These are phyloP conservation scores for Butorides virescens DNA, from an alignment of 2,113 vertebrate species.

Conservation along the genomic window DNA sequence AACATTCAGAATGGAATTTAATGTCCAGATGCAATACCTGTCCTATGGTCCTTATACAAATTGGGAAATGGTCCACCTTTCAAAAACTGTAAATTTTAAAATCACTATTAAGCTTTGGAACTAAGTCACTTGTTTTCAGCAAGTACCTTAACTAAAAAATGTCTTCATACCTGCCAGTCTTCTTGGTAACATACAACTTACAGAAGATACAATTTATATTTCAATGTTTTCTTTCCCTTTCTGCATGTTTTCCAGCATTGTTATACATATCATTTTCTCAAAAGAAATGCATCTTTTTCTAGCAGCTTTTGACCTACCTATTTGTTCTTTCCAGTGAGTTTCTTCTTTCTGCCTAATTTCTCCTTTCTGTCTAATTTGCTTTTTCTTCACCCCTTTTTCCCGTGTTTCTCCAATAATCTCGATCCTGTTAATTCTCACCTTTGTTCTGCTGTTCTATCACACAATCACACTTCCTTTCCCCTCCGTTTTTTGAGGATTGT, in stretches of 20 bases:
- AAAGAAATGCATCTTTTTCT: not conserved
- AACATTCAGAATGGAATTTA: not conserved
- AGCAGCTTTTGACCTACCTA: not conserved
- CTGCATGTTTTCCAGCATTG: not conserved
- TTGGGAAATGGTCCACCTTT: not conserved
- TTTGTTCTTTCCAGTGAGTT: not conserved
- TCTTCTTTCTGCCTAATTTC: not conserved
- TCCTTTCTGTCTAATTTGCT: not conserved
- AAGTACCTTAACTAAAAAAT: not conserved
- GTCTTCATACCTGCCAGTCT: not conserved
- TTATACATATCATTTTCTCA: not conserved
- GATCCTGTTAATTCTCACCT: not conserved
- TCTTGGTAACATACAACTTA: not conserved
- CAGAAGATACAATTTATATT: not conserved
- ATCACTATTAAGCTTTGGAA: not conserved
- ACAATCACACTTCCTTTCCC: not conserved
- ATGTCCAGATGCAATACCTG: not conserved
- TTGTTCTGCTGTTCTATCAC: not conserved
- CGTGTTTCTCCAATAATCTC: not conserved
- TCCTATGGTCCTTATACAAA: not conserved
- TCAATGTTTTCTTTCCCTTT: not conserved
- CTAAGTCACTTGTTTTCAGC: not conserved
- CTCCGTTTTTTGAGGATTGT: not conserved
- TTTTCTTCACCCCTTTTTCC: not conserved
- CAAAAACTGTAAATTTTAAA: not conserved